These are phyloP conservation scores for Tyria jacobaeae DNA, from an alignment of 2,888 invertebrate species.

Conservation along the genomic window DNA sequence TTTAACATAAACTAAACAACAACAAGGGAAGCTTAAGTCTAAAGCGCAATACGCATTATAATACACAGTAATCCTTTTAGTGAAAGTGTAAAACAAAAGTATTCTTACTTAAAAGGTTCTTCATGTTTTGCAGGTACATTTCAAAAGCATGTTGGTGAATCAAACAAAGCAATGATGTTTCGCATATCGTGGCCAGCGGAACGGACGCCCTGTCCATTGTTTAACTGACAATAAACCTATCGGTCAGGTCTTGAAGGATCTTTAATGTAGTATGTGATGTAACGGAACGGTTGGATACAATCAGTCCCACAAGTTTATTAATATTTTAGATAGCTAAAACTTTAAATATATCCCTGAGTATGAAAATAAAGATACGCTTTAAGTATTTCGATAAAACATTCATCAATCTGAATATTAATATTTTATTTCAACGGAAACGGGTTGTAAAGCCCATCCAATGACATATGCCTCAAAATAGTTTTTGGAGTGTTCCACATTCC, in stretches of 20 bases:
- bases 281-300: constrained; percentile 36
- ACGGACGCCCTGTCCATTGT: constrained; percentile 62
- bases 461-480: constrained; percentile 13
- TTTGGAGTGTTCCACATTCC: constrained; percentile 4
- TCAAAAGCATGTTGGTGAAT: constrained; percentile 43
- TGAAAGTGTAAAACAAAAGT: constrained; percentile 41
- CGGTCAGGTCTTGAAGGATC: constrained; percentile 56
- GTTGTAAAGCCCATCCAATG: constrained; percentile 7
- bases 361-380: neutral
- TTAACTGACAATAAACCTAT: constrained; percentile 63
- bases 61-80: constrained; percentile 25
- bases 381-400: constrained; percentile 1
- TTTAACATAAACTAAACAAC: constrained; percentile 7
- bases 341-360: neutral
- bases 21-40: constrained; percentile 19
- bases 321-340: constrained; percentile 1
- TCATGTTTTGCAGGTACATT: constrained; percentile 47
- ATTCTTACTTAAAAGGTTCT: constrained; percentile 52
- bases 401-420: neutral
- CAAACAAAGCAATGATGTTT: constrained; percentile 49
- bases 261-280: constrained; percentile 46
- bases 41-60: constrained; percentile 6
- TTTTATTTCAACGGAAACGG: constrained; percentile 12
- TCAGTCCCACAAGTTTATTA: neutral
- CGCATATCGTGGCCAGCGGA: constrained; percentile 44